Conservation (phyloP, 2,888 invertebrate species). For the Brachyopa scutellaris region DNA sequence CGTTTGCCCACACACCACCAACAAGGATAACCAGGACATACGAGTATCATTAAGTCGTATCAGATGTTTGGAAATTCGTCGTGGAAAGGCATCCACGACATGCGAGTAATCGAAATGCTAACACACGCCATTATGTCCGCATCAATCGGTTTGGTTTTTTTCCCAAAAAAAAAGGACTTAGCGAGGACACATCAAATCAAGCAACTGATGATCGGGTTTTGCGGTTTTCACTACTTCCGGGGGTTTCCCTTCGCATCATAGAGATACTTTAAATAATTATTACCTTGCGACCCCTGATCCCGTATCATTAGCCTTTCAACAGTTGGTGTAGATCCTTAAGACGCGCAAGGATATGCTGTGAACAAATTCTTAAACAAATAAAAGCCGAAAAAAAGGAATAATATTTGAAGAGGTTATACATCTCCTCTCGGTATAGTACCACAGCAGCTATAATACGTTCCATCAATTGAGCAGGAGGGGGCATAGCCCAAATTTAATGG, state of each 20-base stretch:
- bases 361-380: conserved; percentile 60
- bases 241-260: conserved; percentile 37
- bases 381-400: conserved; percentile 14
- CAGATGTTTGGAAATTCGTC: conserved; percentile 61
- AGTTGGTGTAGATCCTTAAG: conserved; percentile 58
- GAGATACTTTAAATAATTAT: conserved; percentile 59
- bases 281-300: conserved; percentile 33
- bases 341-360: conserved; percentile 48
- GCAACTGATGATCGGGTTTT: conserved; percentile 29
- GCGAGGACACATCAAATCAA: conserved; percentile 21
- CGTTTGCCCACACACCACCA: not conserved
- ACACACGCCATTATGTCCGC: conserved; percentile 21
- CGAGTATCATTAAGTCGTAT: conserved; percentile 65
- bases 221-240: conserved; percentile 49
- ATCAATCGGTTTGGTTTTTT: conserved; percentile 33
- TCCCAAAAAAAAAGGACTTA: conserved; percentile 25
- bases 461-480: conserved; percentile 27
- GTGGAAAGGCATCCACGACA: conserved; percentile 2
- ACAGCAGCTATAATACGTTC: not conserved
- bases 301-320: conserved; percentile 69
- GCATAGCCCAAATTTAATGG: conserved; percentile 69
- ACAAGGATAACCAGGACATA: not conserved
- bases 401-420: conserved; percentile 35
- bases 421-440: not conserved
- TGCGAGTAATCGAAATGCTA: conserved; percentile 12